Evolutionary conservation across 1,140 invertebrate genomes (phyloP), one percentile per base, ranked within the genome.

Genomic region (Ptiloglossa arizonensis): DNA sequence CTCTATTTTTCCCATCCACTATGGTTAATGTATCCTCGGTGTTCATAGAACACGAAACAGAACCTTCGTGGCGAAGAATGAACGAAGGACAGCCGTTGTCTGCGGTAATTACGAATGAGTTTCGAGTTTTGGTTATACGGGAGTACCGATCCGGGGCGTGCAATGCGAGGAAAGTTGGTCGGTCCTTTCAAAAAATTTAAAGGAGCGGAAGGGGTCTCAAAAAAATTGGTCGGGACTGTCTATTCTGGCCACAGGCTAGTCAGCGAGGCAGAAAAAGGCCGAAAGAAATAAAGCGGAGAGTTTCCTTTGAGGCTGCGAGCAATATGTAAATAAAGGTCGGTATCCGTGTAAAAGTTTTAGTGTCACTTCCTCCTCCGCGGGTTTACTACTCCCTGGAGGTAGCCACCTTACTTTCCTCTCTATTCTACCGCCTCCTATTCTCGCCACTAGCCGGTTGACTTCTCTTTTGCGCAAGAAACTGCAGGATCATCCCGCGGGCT

Each of bases 251-350:
- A 32, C 48, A 15, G 67, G 75, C 67, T 48, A 44, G 57, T 41
- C 67, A 44, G 68, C 27, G 17, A 27, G 48, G 71, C 57, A 68
- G 66, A 60, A 44, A 71, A 62, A 57, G 66, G 54, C 50, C 54
- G 68, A 67, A 76, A 76, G 81, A 85, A 85, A 85, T 85, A 85
- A 83, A 83, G 78, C 75, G 70, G 82, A 59, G 66, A 86, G 85
- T 84, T 86, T 79, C 82, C 80, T 89, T 87, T 83, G 81, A 83
- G 81, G 83, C 79, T 81, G 66, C 78, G 80, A 88, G 81, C 86
- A 89, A 85, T 88, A 89, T 89, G 88, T 87, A 88, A 89, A 89
- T 89, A 89, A 88, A 88, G 88, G 88, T 87, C 79, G 87, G 80
- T 85, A 87, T 88, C 79, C 86, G 79, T 86, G 88, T 88, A 89